Conservation (phyloP, 1,140 invertebrate species). For the Sycobia sp. region DNA sequence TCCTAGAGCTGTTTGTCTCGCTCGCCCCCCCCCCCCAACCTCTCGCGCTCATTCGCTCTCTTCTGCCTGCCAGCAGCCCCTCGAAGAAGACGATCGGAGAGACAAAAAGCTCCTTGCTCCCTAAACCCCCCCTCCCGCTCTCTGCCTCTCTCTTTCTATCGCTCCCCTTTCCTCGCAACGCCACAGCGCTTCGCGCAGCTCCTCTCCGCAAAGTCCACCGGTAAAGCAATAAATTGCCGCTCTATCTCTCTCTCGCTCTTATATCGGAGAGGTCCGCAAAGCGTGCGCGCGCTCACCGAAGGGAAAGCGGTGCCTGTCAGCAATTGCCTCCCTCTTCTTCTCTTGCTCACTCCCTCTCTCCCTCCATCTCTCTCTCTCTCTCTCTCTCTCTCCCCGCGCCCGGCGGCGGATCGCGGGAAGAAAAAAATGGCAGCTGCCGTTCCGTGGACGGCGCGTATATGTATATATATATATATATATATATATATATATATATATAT, state of each 20-base stretch:
- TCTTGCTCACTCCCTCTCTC: too few relatives aligned
- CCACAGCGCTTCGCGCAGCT: conserved; percentile 40
- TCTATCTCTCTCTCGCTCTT: background rate
- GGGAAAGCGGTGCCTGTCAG: conserved; percentile 30
- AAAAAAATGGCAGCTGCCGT: conserved; percentile 34
- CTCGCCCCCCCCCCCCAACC: background rate
- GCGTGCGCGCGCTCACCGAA: conserved; percentile 21
- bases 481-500: too few relatives aligned
- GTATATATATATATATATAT: too few relatives aligned
- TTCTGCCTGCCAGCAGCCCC: too few relatives aligned
- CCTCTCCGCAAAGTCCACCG: conserved; percentile 43
- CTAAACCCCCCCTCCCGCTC: too few relatives aligned
- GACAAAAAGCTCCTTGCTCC: too few relatives aligned
- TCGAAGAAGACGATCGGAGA: too few relatives aligned
- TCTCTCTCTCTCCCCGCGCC: background rate
- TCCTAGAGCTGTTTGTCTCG: too few relatives aligned
- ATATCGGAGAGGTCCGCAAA: too few relatives aligned
- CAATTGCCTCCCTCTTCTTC: conserved; percentile 28
- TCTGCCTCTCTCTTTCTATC: conserved; percentile 31
- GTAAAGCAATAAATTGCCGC: conserved; percentile 59
- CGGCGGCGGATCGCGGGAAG: background rate
- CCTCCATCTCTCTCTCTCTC: background rate
- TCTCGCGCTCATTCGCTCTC: too few relatives aligned
- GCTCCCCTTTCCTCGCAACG: conserved; percentile 12
- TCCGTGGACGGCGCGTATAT: conserved; percentile 29